Conservation (phyloP, 2,113 vertebrate species). For the Pollimyrus isidori region DNA sequence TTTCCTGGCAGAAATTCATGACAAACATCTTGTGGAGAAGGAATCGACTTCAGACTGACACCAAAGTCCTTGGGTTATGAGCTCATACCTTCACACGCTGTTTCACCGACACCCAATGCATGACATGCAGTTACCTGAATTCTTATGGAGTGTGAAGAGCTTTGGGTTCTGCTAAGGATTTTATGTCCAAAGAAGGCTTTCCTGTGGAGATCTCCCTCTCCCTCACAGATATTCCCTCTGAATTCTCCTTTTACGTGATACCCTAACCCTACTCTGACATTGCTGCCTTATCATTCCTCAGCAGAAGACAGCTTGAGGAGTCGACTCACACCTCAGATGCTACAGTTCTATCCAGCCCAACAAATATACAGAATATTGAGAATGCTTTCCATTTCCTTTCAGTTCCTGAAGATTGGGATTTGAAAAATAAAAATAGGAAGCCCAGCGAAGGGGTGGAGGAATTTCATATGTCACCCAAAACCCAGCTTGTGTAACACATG, state of each 20-base stretch:
- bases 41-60: neutral
- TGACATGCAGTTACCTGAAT: neutral
- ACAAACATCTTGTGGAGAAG: neutral
- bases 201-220: neutral
- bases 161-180: neutral
- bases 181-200: neutral
- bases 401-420: neutral
- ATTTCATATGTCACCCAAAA: neutral
- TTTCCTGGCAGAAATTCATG: neutral
- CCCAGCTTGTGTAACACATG: neutral
- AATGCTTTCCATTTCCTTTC: neutral
- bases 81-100: neutral
- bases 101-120: neutral
- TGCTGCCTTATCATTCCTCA: neutral
- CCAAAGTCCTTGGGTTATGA: neutral
- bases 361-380: neutral
- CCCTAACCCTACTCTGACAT: neutral
- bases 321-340: neutral
- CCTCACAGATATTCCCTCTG: neutral
- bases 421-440: neutral
- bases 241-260: neutral
- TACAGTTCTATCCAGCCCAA: neutral
- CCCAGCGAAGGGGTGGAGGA: neutral
- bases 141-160: neutral
- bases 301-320: neutral